A percentile compares a stretch with the other conserved stretches of the same genome.
Evolutionary conservation across 1,140 invertebrate genomes (phyloP).

Genomic region (Meloidogyne exigua): DNA sequence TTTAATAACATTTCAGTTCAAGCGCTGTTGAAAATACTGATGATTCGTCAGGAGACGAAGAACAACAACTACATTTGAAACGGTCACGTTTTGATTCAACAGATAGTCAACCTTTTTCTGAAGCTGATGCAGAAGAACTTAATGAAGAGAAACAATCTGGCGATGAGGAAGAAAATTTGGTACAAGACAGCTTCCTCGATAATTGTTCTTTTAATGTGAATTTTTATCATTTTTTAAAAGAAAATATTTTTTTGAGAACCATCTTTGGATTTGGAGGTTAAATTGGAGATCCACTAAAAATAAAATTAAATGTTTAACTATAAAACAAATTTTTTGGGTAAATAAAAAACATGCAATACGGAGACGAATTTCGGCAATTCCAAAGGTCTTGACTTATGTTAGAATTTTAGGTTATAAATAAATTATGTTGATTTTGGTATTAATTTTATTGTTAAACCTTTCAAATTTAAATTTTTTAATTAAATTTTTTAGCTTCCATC

Average conservation of each 20-base stretch:
- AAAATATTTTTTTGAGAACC: neutral
- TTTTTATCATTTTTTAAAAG: neutral
- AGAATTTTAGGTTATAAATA: too few relatives aligned
- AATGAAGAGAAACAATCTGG: neutral
- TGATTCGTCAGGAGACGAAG: neutral
- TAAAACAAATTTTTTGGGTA: too few relatives aligned
- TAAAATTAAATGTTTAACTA: neutral
- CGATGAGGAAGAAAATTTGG: neutral
- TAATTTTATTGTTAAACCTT: neutral
- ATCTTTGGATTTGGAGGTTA: neutral
- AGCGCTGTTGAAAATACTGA: neutral
- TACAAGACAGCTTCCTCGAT: neutral
- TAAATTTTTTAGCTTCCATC: neutral
- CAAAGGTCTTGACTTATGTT: neutral
- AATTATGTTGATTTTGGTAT: too few relatives aligned
- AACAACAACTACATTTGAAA: constrained; percentile 1
- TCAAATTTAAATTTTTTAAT: neutral
- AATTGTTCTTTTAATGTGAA: neutral
- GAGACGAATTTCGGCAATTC: neutral
- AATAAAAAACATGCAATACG: neutral
- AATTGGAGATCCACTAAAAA: neutral
- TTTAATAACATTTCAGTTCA: neutral
- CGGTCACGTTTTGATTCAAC: neutral
- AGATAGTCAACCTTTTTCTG: constrained; percentile 5
- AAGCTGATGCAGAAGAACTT: neutral